phyloP scores from a whole-genome alignment of 2,888 invertebrate genomes.

The Lasius fuliginosus region DNA sequence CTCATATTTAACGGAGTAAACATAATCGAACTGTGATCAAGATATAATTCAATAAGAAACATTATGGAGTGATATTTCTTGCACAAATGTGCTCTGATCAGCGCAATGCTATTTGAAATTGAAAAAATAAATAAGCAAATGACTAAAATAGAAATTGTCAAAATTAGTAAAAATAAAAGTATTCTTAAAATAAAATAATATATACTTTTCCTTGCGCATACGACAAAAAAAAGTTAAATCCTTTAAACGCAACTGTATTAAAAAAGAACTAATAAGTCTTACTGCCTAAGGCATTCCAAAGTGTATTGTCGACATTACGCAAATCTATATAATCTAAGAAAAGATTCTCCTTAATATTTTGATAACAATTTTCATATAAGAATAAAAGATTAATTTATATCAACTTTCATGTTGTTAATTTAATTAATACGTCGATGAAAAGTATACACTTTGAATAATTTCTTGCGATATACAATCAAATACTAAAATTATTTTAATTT shows the following conservation, averaged over 20 bases:
- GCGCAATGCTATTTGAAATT: conserved; percentile 48
- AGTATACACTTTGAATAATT: background rate
- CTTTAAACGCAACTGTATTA: background rate
- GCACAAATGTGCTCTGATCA: conserved; percentile 36
- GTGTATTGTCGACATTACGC: conserved; percentile 7
- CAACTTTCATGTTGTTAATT: background rate
- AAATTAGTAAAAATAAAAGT: conserved; percentile 9
- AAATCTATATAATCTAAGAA: background rate
- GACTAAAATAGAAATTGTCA: conserved; percentile 5
- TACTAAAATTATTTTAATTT: conserved; percentile 11
- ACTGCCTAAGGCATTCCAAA: background rate
- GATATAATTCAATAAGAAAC: conserved; percentile 64
- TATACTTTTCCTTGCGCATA: conserved; percentile 4
- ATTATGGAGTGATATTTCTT: conserved; percentile 43
- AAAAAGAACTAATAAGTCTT: background rate
- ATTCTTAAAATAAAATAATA: conserved; percentile 4
- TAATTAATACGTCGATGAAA: background rate
- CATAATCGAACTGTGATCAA: conserved; percentile 84
- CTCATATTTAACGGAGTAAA: conserved; percentile 70
- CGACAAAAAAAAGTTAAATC: background rate
- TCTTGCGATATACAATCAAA: conserved; percentile 20
- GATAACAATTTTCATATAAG: conserved; percentile 9
- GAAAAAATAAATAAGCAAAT: background rate
- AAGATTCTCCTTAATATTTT: conserved; percentile 24
- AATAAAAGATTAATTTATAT: background rate